Conservation (phyloP, 2,888 invertebrate genomes). For the Podabrus alpinus region DNA sequence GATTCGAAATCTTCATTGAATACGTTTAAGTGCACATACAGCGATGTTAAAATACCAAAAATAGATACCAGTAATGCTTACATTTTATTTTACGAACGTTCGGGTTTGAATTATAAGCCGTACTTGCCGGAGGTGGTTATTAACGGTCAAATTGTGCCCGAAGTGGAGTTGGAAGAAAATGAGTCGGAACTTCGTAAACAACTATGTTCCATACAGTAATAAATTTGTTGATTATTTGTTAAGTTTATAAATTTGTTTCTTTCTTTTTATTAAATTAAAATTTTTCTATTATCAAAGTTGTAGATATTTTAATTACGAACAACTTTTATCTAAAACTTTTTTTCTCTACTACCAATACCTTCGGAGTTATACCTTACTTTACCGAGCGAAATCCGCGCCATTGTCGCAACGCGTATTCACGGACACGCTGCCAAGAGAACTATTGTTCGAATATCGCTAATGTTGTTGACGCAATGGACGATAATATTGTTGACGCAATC, state of each 20-base stretch:
- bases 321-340: too few species aligned
- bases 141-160: constrained; percentile 48
- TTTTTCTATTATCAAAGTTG: too few species aligned
- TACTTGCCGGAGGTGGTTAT: constrained; percentile 56
- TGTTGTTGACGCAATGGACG: too few species aligned
- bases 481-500: too few species aligned
- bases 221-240: constrained; percentile 17
- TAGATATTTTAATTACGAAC: too few species aligned
- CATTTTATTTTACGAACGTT: constrained; percentile 86
- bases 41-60: constrained; percentile 56
- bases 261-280: too few species aligned
- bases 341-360: too few species aligned
- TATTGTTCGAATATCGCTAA: too few species aligned
- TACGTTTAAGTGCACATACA: constrained; percentile 45
- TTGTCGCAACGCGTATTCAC: too few species aligned
- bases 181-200: constrained; percentile 55
- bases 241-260: constrained; percentile 13
- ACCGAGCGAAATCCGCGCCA: too few species aligned
- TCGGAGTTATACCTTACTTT: too few species aligned
- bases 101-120: constrained; percentile 67
- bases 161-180: constrained; percentile 55
- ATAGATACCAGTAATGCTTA: constrained; percentile 86
- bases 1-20: constrained; percentile 33
- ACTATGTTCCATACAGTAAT: constrained; percentile 51
- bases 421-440: too few species aligned